A percentile compares a stretch with the other conserved stretches of the same genome.
Evolutionary conservation across 2,797 vertebrate genomes (phyloP).

Genomic region (Heterohyrax brucei): DNA sequence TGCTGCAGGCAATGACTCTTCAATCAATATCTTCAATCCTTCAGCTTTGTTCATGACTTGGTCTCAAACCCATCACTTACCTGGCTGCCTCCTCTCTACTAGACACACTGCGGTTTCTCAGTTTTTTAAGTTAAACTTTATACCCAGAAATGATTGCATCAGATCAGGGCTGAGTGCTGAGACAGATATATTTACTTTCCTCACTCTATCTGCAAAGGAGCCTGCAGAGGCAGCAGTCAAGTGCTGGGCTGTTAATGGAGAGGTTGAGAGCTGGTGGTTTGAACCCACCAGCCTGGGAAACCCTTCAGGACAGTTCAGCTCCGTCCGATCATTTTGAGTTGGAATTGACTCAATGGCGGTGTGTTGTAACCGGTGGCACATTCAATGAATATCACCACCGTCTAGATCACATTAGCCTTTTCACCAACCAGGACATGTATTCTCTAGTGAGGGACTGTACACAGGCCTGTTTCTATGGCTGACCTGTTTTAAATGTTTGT

Average conservation of each 20-base stretch:
- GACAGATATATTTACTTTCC: not conserved
- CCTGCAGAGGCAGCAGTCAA: not conserved
- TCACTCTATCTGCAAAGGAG: not conserved
- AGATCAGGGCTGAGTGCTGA: not conserved
- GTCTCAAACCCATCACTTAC: not conserved
- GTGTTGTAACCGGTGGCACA: not conserved
- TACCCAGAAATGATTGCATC: not conserved
- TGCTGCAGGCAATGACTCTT: not conserved
- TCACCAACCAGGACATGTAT: not conserved
- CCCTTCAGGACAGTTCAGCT: not conserved
- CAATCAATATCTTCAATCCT: not conserved
- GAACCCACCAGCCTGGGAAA: not conserved
- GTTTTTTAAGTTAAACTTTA: conserved; percentile 13
- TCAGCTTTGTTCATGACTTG: not conserved
- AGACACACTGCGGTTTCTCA: not conserved
- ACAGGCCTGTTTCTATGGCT: not conserved
- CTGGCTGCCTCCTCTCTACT: not conserved
- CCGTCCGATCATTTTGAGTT: not conserved
- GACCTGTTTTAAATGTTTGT: not conserved
- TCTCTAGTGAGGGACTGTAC: not conserved
- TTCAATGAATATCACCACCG: not conserved
- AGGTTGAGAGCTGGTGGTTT: no score
- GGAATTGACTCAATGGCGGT: not conserved
- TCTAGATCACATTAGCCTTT: not conserved
- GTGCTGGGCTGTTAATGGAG: not conserved